These are phyloP conservation scores for Phymanthus crucifer DNA, from an alignment of 92 coral and sea anemone species.

Conservation along the genomic window DNA sequence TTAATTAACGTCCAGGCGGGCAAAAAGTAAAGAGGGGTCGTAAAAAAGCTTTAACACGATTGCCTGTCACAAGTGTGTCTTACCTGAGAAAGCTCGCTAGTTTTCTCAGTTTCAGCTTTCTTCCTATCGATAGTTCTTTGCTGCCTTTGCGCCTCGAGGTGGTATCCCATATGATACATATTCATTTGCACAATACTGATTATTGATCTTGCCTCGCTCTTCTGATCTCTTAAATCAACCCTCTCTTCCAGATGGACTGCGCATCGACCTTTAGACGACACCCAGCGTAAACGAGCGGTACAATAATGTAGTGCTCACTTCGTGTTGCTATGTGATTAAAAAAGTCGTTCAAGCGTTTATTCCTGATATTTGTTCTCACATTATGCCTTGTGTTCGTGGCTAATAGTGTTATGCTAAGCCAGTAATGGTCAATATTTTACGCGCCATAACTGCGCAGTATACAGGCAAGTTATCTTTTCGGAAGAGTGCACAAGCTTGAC, in stretches of 20 bases:
- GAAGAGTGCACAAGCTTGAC: not conserved
- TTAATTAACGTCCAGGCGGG: too few species aligned
- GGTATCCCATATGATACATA: conserved; percentile 67
- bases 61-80: not conserved
- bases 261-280: not conserved
- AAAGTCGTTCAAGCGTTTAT: conserved; percentile 23
- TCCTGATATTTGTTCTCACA: not conserved
- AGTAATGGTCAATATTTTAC: not conserved
- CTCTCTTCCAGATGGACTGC: not conserved
- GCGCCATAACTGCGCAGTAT: too few species aligned
- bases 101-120: conserved; percentile 40
- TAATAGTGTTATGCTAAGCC: not conserved
- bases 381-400: conserved; percentile 14
- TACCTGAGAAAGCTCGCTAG: conserved; percentile 13
- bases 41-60: too few species aligned
- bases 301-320: not conserved
- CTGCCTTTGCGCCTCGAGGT: conserved; percentile 76
- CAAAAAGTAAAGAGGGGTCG: too few species aligned
- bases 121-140: conserved; percentile 61
- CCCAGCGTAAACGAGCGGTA: not conserved
- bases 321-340: conserved; percentile 36
- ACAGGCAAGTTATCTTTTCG: too few species aligned
- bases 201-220: too few species aligned
- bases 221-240: too few species aligned
- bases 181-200: not conserved